phyloP scores from a whole-genome alignment of 2,113 vertebrate genomes.

The Shinisaurus crocodilurus region DNA sequence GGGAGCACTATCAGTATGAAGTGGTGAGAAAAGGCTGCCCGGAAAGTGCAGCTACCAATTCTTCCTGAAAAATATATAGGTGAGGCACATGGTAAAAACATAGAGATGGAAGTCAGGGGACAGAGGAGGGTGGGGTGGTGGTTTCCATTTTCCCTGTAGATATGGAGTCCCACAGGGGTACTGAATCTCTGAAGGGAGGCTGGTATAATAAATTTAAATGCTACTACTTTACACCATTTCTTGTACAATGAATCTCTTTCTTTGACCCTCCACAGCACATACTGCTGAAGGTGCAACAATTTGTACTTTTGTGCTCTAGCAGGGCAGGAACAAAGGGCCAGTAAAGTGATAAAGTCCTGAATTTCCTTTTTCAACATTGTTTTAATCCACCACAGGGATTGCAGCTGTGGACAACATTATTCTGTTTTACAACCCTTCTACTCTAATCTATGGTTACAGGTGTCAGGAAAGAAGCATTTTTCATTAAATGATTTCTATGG shows the following conservation, averaged over 20 bases:
- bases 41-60: not conserved
- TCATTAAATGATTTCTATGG: not conserved
- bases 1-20: not conserved
- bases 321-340: not conserved
- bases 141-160: not conserved
- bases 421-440: not conserved
- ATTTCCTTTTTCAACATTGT: not conserved
- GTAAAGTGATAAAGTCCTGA: conserved; percentile 6
- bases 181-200: not conserved
- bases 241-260: not conserved
- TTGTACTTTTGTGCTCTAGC: not conserved
- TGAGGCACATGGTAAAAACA: not conserved
- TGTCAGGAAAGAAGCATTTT: not conserved
- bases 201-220: not conserved
- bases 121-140: not conserved
- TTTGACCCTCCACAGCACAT: not conserved
- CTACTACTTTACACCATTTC: not conserved
- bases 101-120: not conserved
- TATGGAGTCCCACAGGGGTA: not conserved
- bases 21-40: not conserved
- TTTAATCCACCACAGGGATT: not conserved
- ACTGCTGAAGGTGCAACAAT: not conserved
- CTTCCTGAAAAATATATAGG: not conserved
- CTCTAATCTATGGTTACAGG: not conserved
- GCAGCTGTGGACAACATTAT: not conserved